Base-by-base conservation (phyloP, 2,888 invertebrate genomes). In the Drymonia ruficornis region DNA sequence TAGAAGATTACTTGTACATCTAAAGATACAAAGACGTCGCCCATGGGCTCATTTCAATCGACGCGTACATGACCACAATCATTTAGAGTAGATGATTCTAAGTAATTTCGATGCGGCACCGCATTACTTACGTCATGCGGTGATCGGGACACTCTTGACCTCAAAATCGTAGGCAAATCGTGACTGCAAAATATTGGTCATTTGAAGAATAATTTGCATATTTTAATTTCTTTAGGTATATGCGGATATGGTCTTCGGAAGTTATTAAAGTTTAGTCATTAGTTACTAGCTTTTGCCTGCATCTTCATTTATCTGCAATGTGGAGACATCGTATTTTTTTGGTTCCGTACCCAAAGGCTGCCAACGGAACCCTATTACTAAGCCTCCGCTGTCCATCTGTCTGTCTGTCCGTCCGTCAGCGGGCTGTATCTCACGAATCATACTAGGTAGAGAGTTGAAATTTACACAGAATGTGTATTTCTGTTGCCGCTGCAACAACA, bases 131-230 rank as follows among this genome's bases (percentile, higher is more conserved):
- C 45, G 28, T 45, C 45, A 45, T 5, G n/a, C 18, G 31, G 34
- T 19, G 52, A 56, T 31, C 50, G 45, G 16, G 52, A 43, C 48
- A 55, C 28, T 61, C 66, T 69, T 69, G 71, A 71, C 67, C 71
- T 66, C 63, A 69, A 69, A 69, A 59, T 67, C 63, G 60, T 60
- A 65, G 48, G 61, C 65, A 67, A 54, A 62, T 65, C 65, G 65
- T 70, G 67, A 67, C 65, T 43, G 54, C 53, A 52, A 52, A 61
- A 52, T 58, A 62, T 67, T 70, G 65, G 61, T 70, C 65, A 70
- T 55, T 61, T 53, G 49, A 59, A 52, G 53, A 58, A 51, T 55
- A 15, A 45, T 57, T 58, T 50, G 57, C 58, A 56, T 53, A 57
- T 56, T 60, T 61, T n/a, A n/a, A 49, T 31, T 48, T 23, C 23